Evolutionary conservation across 2,113 vertebrate species (phyloP).

Genomic region (Alouatta palliata): DNA sequence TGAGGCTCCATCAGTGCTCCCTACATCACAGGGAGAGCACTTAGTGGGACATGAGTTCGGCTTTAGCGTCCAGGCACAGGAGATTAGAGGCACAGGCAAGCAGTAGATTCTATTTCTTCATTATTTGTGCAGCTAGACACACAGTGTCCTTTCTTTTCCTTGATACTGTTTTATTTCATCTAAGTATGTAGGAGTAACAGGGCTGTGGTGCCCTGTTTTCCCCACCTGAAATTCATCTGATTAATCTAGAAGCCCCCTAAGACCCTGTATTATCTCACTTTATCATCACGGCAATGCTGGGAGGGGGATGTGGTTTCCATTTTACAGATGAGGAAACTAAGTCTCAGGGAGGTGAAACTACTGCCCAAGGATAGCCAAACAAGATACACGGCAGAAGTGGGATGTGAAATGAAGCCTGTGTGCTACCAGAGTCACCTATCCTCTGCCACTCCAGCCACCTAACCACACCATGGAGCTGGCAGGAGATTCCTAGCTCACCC

Average conservation of each 20-base stretch:
- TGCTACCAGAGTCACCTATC: not conserved
- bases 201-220: not conserved
- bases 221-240: not conserved
- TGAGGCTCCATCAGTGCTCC: not conserved
- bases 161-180: not conserved
- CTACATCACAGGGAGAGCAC: not conserved
- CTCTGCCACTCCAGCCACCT: not conserved
- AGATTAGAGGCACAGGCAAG: not conserved
- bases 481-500: not conserved
- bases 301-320: not conserved
- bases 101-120: not conserved
- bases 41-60: not conserved
- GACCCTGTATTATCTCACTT: not conserved
- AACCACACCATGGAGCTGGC: not conserved
- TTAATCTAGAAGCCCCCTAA: not conserved
- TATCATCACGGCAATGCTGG: not conserved
- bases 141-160: not conserved
- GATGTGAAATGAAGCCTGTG: not conserved
- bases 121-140: not conserved
- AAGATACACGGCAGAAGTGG: not conserved
- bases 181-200: not conserved
- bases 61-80: not conserved
- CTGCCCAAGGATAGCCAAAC: not conserved
- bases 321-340: conserved; percentile 12
- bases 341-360: not conserved